Evolutionary conservation across 2,888 invertebrate species (phyloP), one percentile per base, ranked within the genome.

Genomic region (Heliconius hortense): DNA sequence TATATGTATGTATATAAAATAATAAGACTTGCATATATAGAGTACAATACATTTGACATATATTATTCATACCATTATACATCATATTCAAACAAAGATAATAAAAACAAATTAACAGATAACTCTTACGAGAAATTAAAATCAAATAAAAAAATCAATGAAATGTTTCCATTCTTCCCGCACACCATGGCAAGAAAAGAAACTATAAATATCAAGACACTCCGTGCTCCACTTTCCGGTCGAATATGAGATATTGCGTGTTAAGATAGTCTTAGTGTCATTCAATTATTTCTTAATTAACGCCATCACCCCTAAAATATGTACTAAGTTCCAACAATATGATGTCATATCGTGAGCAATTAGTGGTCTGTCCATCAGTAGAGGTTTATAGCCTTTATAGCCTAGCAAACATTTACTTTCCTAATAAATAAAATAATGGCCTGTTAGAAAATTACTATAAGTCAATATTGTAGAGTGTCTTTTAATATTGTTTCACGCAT

Each of bases 331-430:
- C 62, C 70, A 39, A 60, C 69, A 60, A 62, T 64, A 70, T 62
- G 70, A 48, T 72, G 48, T 48, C 74, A 74, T 77, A 74, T 73
- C 73, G 56, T 59, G 24, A 28, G 70, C 75, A 70, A 77, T 77
- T 73, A 77, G 75, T 70, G 73, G 66, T 67, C 59, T 28, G 70
- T 63, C 75, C 75, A 75, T 77, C 73, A 77, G 70, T 71, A 24
- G 60, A 67, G 60, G 75, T n/a, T n/a, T n/a, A n/a, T n/a, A n/a
- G n/a, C n/a, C n/a, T n/a, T n/a, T n/a, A n/a, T n/a, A n/a, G n/a
- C n/a, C n/a, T n/a, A 77, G 73, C 53, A 60, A 70, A 71, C 60
- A 72, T 73, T 75, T 73, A 71, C 73, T 75, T 73, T 67, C 60
- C 73, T 67, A 73, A 77, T 70, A 73, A 69, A 67, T 72, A 72